Percentiles rank a stretch among this genome's conserved stretches.
Conservation (phyloP, 1,140 invertebrate genomes). For the Propsilocerus akamusi region DNA sequence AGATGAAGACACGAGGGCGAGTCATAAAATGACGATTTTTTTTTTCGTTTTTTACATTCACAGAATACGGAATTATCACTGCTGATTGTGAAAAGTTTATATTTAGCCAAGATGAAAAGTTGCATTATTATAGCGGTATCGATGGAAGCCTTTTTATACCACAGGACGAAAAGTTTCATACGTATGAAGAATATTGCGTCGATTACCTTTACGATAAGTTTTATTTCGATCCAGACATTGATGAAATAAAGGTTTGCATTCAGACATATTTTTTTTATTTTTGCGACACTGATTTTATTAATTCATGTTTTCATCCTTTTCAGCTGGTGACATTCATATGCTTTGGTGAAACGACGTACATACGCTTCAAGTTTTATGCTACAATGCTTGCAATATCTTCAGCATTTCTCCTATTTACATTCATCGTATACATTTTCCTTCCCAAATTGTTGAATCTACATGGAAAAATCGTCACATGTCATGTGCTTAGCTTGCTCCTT, state of each 20-base stretch:
- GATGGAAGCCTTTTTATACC: neutral
- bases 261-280: neutral
- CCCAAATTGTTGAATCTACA: constrained; percentile 44
- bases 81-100: neutral
- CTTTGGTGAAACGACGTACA: constrained; percentile 1
- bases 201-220: neutral
- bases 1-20: neutral
- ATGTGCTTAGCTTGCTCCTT: constrained; percentile 37
- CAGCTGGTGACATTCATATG: constrained; percentile 14
- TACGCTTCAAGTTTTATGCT: constrained; percentile 18
- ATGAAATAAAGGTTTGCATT: constrained; percentile 3
- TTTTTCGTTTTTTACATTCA: neutral
- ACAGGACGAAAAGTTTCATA: neutral
- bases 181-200: neutral
- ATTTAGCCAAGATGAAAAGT: neutral
- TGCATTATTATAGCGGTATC: neutral
- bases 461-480: constrained; percentile 46
- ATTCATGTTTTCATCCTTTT: constrained; percentile 17
- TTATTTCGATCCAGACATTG: neutral
- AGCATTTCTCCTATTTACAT: constrained; percentile 37
- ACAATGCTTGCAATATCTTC: constrained; percentile 28
- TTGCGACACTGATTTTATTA: constrained; percentile 8
- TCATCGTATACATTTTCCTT: constrained; percentile 41
- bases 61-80: neutral
- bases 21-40: too few species aligned